Evolutionary conservation across 2,797 vertebrate genomes (phyloP), one percentile per base, ranked within the genome.

Genomic region (Galaxias olidus): DNA sequence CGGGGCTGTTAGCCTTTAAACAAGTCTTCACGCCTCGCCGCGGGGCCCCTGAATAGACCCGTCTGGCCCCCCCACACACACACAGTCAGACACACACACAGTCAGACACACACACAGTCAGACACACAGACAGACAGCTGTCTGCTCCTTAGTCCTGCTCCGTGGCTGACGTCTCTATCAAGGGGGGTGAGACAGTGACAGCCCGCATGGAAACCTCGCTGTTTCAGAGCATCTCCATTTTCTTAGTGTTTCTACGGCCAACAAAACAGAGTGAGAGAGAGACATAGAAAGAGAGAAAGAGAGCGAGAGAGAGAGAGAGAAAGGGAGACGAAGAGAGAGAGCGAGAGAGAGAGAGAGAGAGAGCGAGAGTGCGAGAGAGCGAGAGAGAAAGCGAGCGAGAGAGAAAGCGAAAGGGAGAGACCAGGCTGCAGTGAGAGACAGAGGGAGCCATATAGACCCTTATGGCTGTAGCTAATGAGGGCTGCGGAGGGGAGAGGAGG

Each of bases 261-360:
- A 30, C 2, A n/a, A n/a, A n/a, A n/a, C n/a, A n/a, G n/a, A n/a
- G n/a, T n/a, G 30, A 30, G 30, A 30, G 6, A 30, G 30, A 6
- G 30, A 30, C 30, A 30, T 6, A 30, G 30, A 30, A 30, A 30
- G 30, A 2, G 30, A 2, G 6, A 30, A 30, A 3, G 30, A 70
- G 47, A 73, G 69, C 73, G 73, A 80, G 10, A 51, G 7, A 42
- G 61, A 75, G 17, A 69, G 58, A 58, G 0, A 82, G 69, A 76
- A 63, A 41, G 49, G 6, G 30, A 30, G 30, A 6, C 66, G 56
- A 61, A 73, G 61, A 57, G 55, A 50, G 66, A 53, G 65, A 57
- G 51, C 55, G 55, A 69, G 8, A 15, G 59, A 60, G 60, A 67
- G 72, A 57, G 44, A 19, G 63, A 44, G 67, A 73, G 30, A 30